A percentile compares a stretch with the other conserved stretches of the same genome.
phyloP scores from a whole-genome alignment of 2,888 invertebrate genomes.

The Drosophila melanocephala region DNA sequence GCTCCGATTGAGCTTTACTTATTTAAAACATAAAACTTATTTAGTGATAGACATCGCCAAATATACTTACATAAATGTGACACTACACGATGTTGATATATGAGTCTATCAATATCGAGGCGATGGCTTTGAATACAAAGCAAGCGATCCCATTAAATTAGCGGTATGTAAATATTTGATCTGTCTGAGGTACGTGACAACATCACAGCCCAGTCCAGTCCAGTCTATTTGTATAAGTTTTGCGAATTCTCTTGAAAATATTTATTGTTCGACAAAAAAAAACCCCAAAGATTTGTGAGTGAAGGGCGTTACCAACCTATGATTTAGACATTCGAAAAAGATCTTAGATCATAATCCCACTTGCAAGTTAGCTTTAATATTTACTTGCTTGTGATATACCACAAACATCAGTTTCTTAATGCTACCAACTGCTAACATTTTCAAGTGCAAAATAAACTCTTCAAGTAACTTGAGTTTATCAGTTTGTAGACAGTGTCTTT shows the following conservation, averaged over 20 bases:
- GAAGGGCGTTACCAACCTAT: slow-evolving; percentile 13
- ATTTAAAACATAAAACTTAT: neutral
- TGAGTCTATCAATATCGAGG: neutral
- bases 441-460: slow-evolving; percentile 3
- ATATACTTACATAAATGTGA: neutral
- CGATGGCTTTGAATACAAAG: slow-evolving; percentile 33
- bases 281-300: slow-evolving; percentile 5
- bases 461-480: neutral
- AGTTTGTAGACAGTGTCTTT: neutral
- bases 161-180: slow-evolving; percentile 62
- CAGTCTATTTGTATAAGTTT: slow-evolving; percentile 30
- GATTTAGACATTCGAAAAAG: slow-evolving; percentile 1
- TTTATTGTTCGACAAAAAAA: slow-evolving; percentile 15
- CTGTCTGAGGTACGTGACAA: slow-evolving; percentile 42
- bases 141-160: slow-evolving; percentile 38
- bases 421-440: neutral
- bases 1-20: neutral
- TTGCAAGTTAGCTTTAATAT: neutral
- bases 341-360: neutral
- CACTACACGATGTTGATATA: neutral
- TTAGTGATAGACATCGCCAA: neutral
- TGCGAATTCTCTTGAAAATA: slow-evolving; percentile 47
- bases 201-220: slow-evolving; percentile 17
- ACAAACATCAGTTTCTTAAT: slow-evolving; percentile 1
- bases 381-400: neutral